A percentile compares a stretch with the other conserved stretches of the same genome.
phyloP scores from a whole-genome alignment of 2,888 invertebrate species.

The Melitaea athalia region DNA sequence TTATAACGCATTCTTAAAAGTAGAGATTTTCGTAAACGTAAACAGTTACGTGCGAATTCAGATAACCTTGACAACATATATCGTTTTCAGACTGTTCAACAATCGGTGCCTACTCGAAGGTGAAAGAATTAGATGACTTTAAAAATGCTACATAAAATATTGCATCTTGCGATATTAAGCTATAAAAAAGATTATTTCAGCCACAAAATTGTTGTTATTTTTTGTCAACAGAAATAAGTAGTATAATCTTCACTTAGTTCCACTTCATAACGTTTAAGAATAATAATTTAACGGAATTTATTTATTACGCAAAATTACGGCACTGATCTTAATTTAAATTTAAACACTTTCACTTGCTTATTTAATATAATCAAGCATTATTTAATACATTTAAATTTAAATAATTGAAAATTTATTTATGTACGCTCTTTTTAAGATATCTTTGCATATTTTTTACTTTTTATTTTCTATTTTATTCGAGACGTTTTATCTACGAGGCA shows the following conservation, averaged over 20 bases:
- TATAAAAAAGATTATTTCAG: too few relatives aligned
- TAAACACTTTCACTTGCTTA: constrained; percentile 8
- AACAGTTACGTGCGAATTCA: neutral
- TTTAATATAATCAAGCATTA: neutral
- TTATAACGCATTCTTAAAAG: neutral
- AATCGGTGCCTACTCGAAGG: neutral
- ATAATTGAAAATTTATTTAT: neutral
- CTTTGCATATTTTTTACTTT: too few relatives aligned
- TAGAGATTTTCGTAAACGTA: neutral
- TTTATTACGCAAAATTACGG: constrained; percentile 24
- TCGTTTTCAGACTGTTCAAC: neutral
- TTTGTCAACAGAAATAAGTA: neutral
- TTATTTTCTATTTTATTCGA: too few relatives aligned
- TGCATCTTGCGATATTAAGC: too few relatives aligned
- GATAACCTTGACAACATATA: constrained; percentile 6
- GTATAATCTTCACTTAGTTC: neutral
- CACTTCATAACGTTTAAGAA: constrained; percentile 7
- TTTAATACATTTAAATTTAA: neutral
- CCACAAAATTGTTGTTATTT: neutral
- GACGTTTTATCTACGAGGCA: too few relatives aligned
- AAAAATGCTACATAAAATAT: neutral
- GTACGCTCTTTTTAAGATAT: too few relatives aligned
- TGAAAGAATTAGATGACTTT: neutral
- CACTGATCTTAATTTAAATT: constrained; percentile 16
- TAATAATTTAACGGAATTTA: constrained; percentile 16